Evolutionary conservation across 2,113 vertebrate species (phyloP).

Genomic region (Odontophorus gujanensis): DNA sequence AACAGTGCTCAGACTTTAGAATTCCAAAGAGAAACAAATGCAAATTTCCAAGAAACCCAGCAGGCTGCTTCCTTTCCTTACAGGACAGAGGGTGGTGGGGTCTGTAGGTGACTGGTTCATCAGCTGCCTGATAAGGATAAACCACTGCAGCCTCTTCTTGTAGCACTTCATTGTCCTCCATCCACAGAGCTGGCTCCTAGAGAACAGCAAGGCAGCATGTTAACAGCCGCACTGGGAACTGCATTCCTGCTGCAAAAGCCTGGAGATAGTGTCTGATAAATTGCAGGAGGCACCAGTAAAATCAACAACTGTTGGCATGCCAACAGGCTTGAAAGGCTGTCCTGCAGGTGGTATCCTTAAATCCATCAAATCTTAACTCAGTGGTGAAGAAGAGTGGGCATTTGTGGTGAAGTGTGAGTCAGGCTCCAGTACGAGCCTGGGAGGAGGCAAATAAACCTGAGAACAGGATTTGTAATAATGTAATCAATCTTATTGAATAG

Average conservation of each 20-base stretch:
- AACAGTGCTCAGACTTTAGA: not conserved
- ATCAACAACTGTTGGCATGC: not conserved
- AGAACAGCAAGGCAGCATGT: not conserved
- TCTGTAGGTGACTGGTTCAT: not conserved
- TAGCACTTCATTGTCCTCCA: not conserved
- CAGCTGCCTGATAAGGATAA: not conserved
- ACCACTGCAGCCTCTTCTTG: not conserved
- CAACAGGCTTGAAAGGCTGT: constrained; percentile 1
- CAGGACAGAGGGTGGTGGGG: accelerated
- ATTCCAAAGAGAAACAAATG: not conserved
- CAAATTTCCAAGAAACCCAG: not conserved
- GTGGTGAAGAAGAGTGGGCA: not conserved
- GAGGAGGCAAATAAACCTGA: constrained; percentile 8
- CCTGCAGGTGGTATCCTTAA: not conserved
- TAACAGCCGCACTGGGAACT: not conserved
- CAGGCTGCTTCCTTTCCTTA: not conserved
- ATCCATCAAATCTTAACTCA: not conserved
- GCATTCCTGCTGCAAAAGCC: not conserved
- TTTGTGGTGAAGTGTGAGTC: not conserved
- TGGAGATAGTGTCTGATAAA: not conserved
- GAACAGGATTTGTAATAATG: not conserved
- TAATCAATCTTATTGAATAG: constrained; percentile 20
- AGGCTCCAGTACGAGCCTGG: not conserved
- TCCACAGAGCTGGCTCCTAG: not conserved
- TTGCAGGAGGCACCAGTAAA: constrained; percentile 27